Evolutionary conservation across 1,140 invertebrate species (phyloP), one percentile per base, ranked within the genome.

Genomic region (Drosophila cardini): DNA sequence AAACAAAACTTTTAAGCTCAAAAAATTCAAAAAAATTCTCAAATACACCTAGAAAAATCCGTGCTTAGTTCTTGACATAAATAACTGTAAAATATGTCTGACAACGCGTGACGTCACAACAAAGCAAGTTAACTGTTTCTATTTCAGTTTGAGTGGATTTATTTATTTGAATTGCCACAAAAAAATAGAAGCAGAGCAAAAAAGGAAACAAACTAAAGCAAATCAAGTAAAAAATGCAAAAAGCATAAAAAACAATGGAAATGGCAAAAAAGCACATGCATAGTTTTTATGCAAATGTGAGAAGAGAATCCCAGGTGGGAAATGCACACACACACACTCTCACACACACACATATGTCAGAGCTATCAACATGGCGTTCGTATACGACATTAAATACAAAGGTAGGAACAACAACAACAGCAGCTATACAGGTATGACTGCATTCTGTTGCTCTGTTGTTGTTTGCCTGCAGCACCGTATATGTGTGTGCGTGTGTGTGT

Each of bases 241-340:
- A 57, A 16, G 36, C 69, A 62, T 34, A 57, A 62, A 36, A 57
- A 40, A 55, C 9, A 64, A 65, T 46, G 48, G 6, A 38, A 40
- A 30, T 38, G 50, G 42, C 16, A 75, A 75, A 65, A 75, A 61
- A 63, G 36, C 62, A 67, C 72, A 84, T 76, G 72, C 80, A 83
- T 83, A 72, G 76, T 72, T 83, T 87, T 70, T 87, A 86, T 87
- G 82, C 83, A 86, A 86, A 86, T 86, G 65, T 55, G 26, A 43
- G 58, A 11, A 43, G 58, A 11, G 43, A 58, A 63, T 62, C 45
- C 50, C 52, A 42, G 48, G 58, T 45, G 61, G 75, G 67, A 76
- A 82, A 71, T 72, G 60, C 64, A 77, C 16, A 26, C 21, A 21
- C 21, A 26, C 2, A 26, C 21, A 26, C 0, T 4, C 0, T 4